These are phyloP conservation scores for Drosophila sordidula DNA, from an alignment of 2,888 invertebrate genomes.

Conservation along the genomic window DNA sequence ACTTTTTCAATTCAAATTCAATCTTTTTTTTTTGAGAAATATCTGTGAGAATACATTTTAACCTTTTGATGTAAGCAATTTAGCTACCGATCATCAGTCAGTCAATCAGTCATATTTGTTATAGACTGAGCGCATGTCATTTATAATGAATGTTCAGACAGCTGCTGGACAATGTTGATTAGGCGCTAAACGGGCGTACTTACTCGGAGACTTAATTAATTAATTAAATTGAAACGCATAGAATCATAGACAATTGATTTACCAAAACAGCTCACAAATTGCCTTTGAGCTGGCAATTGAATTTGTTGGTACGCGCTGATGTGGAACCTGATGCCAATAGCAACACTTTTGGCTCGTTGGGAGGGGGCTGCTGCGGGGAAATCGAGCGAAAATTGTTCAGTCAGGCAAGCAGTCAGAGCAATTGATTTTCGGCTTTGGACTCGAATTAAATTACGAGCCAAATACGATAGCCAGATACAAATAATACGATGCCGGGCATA, in stretches of 20 bases:
- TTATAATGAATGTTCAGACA: too few relatives aligned
- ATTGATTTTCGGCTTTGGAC: background rate
- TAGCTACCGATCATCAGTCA: too few relatives aligned
- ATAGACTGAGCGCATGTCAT: too few relatives aligned
- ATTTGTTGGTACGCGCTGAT: constrained; percentile 49
- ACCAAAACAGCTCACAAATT: constrained; percentile 10
- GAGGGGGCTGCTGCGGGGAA: background rate
- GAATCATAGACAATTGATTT: constrained; percentile 34
- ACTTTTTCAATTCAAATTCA: too few relatives aligned
- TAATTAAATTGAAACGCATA: constrained; percentile 32
- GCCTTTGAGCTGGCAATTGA: constrained; percentile 17
- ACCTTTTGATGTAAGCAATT: too few relatives aligned
- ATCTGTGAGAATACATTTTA: too few relatives aligned
- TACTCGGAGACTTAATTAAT: background rate
- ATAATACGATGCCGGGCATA: background rate
- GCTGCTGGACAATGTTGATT: constrained; percentile 9
- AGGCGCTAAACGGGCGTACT: background rate
- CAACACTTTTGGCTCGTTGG: constrained; percentile 14
- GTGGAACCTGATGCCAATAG: constrained; percentile 52
- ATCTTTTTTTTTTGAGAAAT: too few relatives aligned
- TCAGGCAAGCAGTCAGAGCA: background rate
- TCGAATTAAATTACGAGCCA: constrained; percentile 14
- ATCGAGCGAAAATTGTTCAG: background rate
- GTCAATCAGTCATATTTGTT: too few relatives aligned
- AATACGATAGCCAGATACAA: background rate